These are phyloP conservation scores for Sula dactylatra DNA, from an alignment of 2,113 vertebrate species.

Conservation along the genomic window DNA sequence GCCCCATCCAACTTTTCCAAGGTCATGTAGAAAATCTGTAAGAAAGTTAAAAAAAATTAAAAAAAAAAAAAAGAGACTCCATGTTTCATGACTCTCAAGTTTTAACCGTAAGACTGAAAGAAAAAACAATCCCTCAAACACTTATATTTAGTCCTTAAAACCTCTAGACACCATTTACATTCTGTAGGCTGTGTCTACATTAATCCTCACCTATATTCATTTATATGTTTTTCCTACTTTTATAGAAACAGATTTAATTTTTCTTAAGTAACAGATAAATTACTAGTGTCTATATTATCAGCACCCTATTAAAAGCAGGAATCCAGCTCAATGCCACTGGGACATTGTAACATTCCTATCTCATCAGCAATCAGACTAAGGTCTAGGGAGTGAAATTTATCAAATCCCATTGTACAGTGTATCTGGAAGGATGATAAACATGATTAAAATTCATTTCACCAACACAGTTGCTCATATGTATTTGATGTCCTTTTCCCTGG, in stretches of 20 bases:
- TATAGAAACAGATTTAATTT: constrained; percentile 54
- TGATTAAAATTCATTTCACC: constrained; percentile 66
- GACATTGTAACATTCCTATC: constrained; percentile 56
- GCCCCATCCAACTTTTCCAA: background rate
- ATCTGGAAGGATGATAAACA: constrained; percentile 61
- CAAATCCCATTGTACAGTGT: constrained; percentile 48
- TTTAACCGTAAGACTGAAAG: background rate
- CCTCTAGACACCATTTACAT: background rate
- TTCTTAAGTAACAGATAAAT: constrained; percentile 60
- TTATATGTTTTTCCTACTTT: constrained; percentile 28
- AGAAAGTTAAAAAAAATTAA: background rate
- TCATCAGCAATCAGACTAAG: constrained; percentile 48
- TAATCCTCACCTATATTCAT: constrained; percentile 14
- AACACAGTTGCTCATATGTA: constrained; percentile 26
- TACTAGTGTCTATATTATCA: constrained; percentile 61
- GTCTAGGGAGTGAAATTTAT: constrained; percentile 65
- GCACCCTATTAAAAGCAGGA: constrained; percentile 55
- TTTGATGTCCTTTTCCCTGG: constrained; percentile 61
- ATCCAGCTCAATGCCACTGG: constrained; percentile 50
- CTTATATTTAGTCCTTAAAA: background rate
- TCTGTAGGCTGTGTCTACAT: background rate
- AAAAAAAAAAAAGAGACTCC: background rate
- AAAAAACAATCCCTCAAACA: background rate
- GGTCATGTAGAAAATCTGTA: background rate
- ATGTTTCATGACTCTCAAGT: background rate